Percentiles rank a stretch among this genome's conserved stretches.
Conservation (phyloP, 2,113 vertebrate genomes). For the Chunga burmeisteri region DNA sequence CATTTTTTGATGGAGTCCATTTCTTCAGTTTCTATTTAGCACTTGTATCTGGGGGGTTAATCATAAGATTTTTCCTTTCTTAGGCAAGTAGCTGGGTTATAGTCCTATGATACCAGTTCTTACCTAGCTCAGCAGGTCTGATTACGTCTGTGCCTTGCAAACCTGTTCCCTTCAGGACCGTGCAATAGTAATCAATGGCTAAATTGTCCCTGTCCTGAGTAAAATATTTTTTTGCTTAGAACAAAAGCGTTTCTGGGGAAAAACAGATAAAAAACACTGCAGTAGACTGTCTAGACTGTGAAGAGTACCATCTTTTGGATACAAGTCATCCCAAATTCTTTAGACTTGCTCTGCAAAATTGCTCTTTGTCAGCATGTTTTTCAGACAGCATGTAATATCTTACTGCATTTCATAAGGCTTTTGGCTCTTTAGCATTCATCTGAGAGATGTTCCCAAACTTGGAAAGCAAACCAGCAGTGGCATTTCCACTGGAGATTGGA, state of each 20-base stretch:
- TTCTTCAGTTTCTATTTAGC: background rate
- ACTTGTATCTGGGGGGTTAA: background rate
- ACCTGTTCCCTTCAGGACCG: background rate
- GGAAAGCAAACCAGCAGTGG: background rate
- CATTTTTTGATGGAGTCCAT: background rate
- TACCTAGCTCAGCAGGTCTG: background rate
- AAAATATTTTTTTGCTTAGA: background rate
- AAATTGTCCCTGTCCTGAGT: background rate
- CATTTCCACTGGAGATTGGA: background rate
- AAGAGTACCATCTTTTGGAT: background rate
- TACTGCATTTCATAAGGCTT: background rate
- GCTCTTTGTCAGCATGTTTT: background rate
- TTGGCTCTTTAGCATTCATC: background rate
- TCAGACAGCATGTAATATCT: background rate
- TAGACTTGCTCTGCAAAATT: background rate
- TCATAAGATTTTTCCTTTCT: background rate
- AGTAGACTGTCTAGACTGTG: background rate
- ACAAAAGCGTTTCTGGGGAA: background rate
- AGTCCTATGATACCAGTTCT: background rate
- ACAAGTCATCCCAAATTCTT: background rate
- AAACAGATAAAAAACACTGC: background rate
- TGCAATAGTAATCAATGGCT: background rate
- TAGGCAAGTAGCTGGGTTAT: background rate
- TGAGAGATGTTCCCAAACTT: background rate
- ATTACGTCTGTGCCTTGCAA: background rate